phyloP scores from a whole-genome alignment of 2,113 vertebrate genomes.

The Scomber japonicus region DNA sequence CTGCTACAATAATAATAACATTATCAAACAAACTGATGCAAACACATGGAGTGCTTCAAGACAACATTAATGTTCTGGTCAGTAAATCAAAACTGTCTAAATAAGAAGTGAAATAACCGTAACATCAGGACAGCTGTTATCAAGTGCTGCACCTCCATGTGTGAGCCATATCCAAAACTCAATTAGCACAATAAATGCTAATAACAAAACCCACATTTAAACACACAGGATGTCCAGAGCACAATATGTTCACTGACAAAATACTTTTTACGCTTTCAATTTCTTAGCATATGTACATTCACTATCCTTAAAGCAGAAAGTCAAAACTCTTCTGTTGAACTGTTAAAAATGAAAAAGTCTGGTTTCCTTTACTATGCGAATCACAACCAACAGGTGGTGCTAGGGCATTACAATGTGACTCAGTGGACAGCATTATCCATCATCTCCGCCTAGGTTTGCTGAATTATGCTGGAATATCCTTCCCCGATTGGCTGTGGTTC shows the following conservation, averaged over 20 bases:
- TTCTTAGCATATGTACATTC: not conserved
- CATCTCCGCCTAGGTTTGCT: constrained; percentile 30
- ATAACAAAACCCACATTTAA: not conserved
- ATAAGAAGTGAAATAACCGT: no score
- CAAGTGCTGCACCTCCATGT: not conserved
- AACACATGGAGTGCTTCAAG: no score
- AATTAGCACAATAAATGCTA: not conserved
- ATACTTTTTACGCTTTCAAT: no score
- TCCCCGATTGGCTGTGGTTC: constrained; percentile 47
- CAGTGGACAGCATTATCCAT: not conserved
- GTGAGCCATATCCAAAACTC: not conserved
- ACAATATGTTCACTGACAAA: not conserved
- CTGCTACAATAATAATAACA: no score
- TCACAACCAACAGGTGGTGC: constrained; percentile 72
- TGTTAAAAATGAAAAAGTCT: not conserved
- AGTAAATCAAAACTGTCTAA: no score
- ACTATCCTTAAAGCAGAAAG: not conserved
- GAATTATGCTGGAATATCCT: constrained; percentile 37
- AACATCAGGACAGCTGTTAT: no score
- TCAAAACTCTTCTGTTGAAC: not conserved
- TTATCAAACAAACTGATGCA: no score
- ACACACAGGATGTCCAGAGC: not conserved
- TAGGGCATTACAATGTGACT: constrained; percentile 13
- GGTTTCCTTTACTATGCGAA: not conserved
- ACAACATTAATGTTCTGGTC: no score